Conservation (phyloP, 2,888 invertebrate species). For the Brenthis daphne region DNA sequence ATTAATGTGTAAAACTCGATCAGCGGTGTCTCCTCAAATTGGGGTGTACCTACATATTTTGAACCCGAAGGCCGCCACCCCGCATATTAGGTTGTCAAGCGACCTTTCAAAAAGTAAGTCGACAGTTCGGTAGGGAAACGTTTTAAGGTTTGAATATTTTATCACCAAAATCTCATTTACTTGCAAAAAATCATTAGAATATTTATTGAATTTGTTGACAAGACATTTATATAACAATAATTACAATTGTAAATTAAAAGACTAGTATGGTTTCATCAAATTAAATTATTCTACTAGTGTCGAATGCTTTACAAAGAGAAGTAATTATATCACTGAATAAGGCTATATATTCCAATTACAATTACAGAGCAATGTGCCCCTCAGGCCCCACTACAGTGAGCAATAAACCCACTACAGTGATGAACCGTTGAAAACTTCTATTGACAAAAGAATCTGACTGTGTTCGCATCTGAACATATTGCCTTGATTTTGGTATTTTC, state of each 20-base stretch:
- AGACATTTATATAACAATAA: constrained; percentile 1
- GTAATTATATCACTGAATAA: constrained; percentile 54
- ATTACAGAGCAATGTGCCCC: constrained; percentile 64
- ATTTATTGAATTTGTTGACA: constrained; percentile 22
- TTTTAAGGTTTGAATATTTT: constrained; percentile 38
- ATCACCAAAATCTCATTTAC: constrained; percentile 33
- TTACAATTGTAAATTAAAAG: not conserved
- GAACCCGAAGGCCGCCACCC: constrained; percentile 29
- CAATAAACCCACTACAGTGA: constrained; percentile 44
- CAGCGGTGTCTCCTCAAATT: constrained; percentile 23
- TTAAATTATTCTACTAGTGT: constrained; percentile 3
- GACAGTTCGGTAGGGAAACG: constrained; percentile 36
- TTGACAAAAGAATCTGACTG: constrained; percentile 27
- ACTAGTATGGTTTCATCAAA: constrained; percentile 9
- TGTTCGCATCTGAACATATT: constrained; percentile 13
- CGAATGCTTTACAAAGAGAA: constrained; percentile 32
- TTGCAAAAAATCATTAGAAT: constrained; percentile 28
- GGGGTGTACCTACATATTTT: constrained; percentile 25
- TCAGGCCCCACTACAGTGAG: constrained; percentile 50
- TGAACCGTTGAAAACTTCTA: constrained; percentile 40
- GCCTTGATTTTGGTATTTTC: constrained; percentile 5
- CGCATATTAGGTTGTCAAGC: constrained; percentile 32
- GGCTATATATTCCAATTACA: constrained; percentile 70
- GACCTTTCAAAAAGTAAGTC: constrained; percentile 37
- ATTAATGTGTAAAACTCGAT: constrained; percentile 37